Conservation (phyloP, 2,113 vertebrate species). For the Calyptomena viridis region DNA sequence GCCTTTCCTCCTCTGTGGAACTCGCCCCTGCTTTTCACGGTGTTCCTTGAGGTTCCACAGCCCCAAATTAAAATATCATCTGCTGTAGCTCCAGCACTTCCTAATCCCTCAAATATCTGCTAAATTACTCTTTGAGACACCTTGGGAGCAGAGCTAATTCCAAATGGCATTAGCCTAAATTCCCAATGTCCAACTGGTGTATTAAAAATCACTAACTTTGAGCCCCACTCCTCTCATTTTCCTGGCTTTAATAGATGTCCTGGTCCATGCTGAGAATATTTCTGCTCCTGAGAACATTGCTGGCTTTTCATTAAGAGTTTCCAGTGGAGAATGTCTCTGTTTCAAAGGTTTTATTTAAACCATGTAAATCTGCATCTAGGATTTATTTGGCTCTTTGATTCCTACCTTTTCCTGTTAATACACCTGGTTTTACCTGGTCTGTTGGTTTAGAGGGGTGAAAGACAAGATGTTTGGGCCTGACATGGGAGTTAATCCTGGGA, state of each 20-base stretch:
- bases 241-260: constrained; percentile 31
- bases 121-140: constrained; percentile 31
- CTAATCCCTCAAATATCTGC: constrained; percentile 14
- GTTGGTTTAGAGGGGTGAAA: neutral
- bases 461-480: neutral
- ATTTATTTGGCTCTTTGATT: constrained; percentile 11
- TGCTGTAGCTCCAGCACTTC: neutral
- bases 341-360: constrained; percentile 39
- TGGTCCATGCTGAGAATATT: constrained; percentile 25
- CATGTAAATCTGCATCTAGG: neutral
- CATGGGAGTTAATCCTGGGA: neutral
- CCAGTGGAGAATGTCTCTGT: neutral
- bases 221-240: constrained; percentile 5
- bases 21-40: neutral
- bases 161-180: constrained; percentile 28
- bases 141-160: constrained; percentile 28
- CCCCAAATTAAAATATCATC: constrained; percentile 13
- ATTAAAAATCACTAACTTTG: constrained; percentile 26
- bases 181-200: neutral
- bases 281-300: constrained; percentile 18
- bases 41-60: neutral
- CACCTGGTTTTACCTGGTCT: neutral
- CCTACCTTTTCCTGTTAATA: neutral
- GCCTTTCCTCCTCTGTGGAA: neutral
- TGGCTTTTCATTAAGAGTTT: constrained; percentile 27